Evolutionary conservation across 35 echinoderm and acorn worm species (phyloP).

Genomic region (Heliocidaris erythrogramma): DNA sequence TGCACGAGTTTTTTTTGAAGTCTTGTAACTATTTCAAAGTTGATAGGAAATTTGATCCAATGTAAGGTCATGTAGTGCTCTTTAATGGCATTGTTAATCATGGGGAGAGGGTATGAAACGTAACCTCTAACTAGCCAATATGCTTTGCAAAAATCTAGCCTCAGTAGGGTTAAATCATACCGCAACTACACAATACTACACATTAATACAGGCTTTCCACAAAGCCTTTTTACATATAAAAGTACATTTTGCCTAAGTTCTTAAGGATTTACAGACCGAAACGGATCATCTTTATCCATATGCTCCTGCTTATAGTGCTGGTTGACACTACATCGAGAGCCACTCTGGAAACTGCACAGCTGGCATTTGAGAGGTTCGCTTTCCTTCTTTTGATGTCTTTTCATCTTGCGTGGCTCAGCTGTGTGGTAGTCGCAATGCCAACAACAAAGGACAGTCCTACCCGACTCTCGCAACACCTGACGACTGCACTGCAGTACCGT

Average conservation of each 20-base stretch:
- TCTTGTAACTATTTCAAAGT: no score
- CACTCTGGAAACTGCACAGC: constrained; percentile 75
- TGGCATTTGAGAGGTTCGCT: constrained; percentile 85
- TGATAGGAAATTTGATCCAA: no score
- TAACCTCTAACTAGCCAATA: no score
- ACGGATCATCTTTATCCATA: constrained; percentile 72
- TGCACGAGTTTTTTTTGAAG: no score
- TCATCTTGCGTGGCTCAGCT: constrained; percentile 97
- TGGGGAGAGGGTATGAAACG: no score
- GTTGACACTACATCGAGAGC: constrained; percentile 83
- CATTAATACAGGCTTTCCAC: background rate
- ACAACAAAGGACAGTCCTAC: constrained; percentile 92
- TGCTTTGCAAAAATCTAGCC: no score
- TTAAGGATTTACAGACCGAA: constrained; percentile 9
- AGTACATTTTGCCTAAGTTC: background rate
- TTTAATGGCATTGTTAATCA: no score
- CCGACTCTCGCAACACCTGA: constrained; percentile 92
- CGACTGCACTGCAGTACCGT: constrained; percentile 83
- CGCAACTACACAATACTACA: no score
- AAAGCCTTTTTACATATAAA: background rate
- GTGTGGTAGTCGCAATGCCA: constrained; percentile 98
- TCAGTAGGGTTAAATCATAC: no score
- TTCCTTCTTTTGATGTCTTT: constrained; percentile 91
- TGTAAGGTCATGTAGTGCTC: no score
- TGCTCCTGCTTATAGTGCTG: constrained; percentile 96